phyloP scores from a whole-genome alignment of 2,888 invertebrate species.

The Eueremaeus valkanovi region DNA sequence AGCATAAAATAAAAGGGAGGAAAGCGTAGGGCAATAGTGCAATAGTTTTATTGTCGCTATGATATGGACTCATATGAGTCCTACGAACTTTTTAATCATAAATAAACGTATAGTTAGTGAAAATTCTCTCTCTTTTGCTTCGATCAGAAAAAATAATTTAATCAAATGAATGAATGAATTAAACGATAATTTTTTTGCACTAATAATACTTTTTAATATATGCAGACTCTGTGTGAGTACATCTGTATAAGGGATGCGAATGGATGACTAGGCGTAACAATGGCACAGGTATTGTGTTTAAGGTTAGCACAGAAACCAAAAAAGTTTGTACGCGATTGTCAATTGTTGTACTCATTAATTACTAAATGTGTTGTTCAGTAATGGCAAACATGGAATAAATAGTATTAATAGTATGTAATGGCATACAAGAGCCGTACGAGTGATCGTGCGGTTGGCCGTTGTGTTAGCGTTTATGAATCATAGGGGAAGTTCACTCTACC shows the following conservation, averaged over 20 bases:
- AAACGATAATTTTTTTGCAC: no score
- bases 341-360: not conserved
- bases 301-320: not conserved
- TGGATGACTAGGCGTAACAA: no score
- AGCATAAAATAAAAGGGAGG: constrained; percentile 22
- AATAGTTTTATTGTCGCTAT: constrained; percentile 15
- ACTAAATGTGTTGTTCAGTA: constrained; percentile 21
- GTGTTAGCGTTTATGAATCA: constrained; percentile 16
- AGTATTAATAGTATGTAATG: no score
- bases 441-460: constrained; percentile 17
- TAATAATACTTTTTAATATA: no score
- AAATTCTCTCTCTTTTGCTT: not conserved
- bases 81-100: not conserved
- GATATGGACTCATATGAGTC: not conserved
- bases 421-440: not conserved
- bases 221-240: no score
- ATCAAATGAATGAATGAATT: no score
- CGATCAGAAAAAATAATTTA: not conserved
- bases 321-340: not conserved
- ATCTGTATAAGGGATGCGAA: no score
- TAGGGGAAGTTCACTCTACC: constrained; percentile 17
- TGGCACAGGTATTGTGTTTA: not conserved
- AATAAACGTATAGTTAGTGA: not conserved
- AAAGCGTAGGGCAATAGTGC: constrained; percentile 16
- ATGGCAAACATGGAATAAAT: no score